These are phyloP conservation scores for Gryllus longicercus DNA, from an alignment of 2,888 invertebrate species.

Conservation along the genomic window DNA sequence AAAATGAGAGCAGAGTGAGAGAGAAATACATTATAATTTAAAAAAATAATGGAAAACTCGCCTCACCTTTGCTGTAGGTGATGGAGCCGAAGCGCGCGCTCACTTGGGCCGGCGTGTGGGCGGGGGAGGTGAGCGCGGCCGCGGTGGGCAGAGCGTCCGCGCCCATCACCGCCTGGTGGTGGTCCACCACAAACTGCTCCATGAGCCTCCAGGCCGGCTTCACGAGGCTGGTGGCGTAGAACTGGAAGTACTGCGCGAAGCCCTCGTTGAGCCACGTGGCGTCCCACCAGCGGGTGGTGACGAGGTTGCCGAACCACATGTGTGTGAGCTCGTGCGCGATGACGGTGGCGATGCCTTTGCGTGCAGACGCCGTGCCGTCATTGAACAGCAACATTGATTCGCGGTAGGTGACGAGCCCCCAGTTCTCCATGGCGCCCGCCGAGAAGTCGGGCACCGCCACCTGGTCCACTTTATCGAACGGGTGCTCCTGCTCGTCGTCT, in stretches of 20 bases:
- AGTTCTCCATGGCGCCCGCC: constrained; percentile 74
- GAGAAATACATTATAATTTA: no score
- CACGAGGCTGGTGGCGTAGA: constrained; percentile 39
- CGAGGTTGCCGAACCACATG: constrained; percentile 53
- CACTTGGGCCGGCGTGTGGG: background rate
- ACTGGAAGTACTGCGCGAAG: constrained; percentile 55
- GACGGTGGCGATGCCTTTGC: constrained; percentile 38
- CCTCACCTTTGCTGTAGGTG: constrained; percentile 46
- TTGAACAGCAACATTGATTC: background rate
- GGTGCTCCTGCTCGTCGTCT: constrained; percentile 46
- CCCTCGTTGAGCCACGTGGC: constrained; percentile 52
- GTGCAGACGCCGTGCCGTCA: background rate
- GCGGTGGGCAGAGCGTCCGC: background rate
- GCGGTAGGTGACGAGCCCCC: constrained; percentile 63
- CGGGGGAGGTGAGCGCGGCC: background rate
- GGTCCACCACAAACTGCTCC: background rate
- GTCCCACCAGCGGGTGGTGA: constrained; percentile 47
- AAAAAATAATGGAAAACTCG: no score
- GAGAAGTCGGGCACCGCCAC: constrained; percentile 75
- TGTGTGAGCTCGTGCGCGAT: constrained; percentile 57
- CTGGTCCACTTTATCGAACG: constrained; percentile 62
- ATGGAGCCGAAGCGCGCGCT: background rate
- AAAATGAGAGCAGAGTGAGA: no score
- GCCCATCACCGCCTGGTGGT: background rate
- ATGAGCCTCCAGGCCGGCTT: background rate